phyloP scores from a whole-genome alignment of 2,113 vertebrate genomes.

The Lepus timidus region DNA sequence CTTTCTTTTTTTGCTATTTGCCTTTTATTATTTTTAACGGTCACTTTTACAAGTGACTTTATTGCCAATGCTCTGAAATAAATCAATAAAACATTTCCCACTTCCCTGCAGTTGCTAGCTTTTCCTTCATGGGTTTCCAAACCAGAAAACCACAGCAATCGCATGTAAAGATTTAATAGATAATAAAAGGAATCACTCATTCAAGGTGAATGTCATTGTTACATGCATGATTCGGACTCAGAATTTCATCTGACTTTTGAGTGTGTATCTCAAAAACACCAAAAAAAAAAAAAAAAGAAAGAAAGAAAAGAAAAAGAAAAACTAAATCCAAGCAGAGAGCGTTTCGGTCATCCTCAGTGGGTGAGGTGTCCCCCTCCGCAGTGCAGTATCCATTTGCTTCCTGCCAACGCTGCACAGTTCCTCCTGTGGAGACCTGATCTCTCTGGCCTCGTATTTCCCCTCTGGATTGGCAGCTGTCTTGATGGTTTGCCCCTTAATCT shows the following conservation, averaged over 20 bases:
- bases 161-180: not conserved
- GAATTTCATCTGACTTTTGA: not conserved
- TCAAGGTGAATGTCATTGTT: not conserved
- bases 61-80: constrained; percentile 1
- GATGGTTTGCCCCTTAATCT: not conserved
- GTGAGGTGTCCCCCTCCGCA: too few relatives aligned
- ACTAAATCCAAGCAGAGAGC: not conserved
- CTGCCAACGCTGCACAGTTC: not conserved
- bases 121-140: not conserved
- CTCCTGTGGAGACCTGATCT: not conserved
- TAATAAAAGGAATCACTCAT: not conserved
- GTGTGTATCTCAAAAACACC: not conserved
- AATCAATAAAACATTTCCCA: not conserved
- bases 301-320: not conserved
- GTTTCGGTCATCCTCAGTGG: not conserved
- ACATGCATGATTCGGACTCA: not conserved
- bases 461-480: not conserved
- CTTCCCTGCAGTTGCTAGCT: not conserved
- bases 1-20: too few relatives aligned
- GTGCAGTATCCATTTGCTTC: not conserved
- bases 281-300: not conserved
- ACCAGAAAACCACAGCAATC: not conserved
- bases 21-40: too few relatives aligned
- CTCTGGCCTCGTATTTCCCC: not conserved
- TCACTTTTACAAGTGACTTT: not conserved